These are phyloP conservation scores for Podiceps cristatus DNA, from an alignment of 2,113 vertebrate genomes.

Conservation along the genomic window DNA sequence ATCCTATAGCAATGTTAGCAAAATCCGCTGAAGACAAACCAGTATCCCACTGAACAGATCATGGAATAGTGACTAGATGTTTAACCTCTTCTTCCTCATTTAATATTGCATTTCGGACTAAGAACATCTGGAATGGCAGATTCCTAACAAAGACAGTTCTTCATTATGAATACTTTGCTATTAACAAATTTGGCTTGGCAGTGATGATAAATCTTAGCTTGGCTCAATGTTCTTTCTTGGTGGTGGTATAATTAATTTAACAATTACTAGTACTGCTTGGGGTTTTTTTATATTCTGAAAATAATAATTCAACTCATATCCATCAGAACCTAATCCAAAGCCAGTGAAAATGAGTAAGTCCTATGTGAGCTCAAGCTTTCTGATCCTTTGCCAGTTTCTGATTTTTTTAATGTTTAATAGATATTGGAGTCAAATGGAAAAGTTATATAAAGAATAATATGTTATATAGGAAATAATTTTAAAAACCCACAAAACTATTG, in stretches of 20 bases:
- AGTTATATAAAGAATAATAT: background rate
- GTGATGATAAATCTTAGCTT: background rate
- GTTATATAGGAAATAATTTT: background rate
- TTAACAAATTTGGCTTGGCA: background rate
- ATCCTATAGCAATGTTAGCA: background rate
- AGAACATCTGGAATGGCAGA: background rate
- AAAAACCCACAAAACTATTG: fast-evolving
- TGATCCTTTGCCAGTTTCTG: background rate
- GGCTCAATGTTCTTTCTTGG: background rate
- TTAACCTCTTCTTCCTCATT: background rate
- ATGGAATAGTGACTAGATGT: background rate
- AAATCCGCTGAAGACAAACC: background rate
- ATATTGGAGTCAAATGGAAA: background rate
- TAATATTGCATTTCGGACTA: background rate
- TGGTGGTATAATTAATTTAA: background rate
- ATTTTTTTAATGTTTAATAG: background rate
- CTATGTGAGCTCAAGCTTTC: background rate
- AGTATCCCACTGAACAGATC: background rate
- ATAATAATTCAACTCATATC: background rate
- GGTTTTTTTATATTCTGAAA: background rate
- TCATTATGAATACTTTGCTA: background rate
- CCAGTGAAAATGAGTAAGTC: background rate
- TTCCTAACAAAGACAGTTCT: background rate
- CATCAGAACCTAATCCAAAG: background rate
- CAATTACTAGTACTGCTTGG: background rate